These are phyloP conservation scores for Sabatieria punctata DNA, from an alignment of 2,888 invertebrate genomes.

Conservation along the genomic window DNA sequence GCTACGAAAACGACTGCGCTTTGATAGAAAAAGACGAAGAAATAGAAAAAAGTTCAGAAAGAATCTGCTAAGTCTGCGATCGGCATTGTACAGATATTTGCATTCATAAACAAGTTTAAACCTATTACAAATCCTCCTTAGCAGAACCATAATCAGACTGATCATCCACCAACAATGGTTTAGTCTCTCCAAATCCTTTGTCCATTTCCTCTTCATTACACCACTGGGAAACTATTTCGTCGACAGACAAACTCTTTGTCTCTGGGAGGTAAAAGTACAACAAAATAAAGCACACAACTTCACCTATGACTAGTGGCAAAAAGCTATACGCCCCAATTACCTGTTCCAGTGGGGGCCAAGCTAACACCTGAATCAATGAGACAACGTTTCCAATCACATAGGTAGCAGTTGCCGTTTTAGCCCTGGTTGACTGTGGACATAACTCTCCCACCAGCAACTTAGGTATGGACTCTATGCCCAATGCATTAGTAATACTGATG, in stretches of 20 bases:
- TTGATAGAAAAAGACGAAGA: too few species aligned
- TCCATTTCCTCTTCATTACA: too few species aligned
- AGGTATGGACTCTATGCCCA: neutral
- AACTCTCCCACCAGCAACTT: constrained; percentile 2
- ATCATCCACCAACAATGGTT: too few species aligned
- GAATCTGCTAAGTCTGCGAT: too few species aligned
- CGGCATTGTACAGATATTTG: neutral
- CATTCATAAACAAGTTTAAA: neutral
- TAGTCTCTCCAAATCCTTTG: too few species aligned
- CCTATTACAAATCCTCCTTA: neutral
- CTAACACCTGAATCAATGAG: neutral
- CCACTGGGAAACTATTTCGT: neutral
- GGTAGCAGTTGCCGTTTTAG: neutral
- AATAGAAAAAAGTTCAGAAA: too few species aligned
- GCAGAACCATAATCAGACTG: too few species aligned
- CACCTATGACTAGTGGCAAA: neutral
- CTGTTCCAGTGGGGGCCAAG: neutral
- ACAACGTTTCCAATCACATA: neutral
- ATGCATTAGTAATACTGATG: neutral
- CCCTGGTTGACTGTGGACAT: constrained; percentile 1
- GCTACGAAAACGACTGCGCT: too few species aligned
- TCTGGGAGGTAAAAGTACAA: neutral
- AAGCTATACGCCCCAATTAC: neutral
- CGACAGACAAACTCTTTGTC: neutral
- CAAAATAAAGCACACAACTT: neutral